Base-by-base conservation (phyloP, 2,797 vertebrate species). In the Argentina silus region DNA sequence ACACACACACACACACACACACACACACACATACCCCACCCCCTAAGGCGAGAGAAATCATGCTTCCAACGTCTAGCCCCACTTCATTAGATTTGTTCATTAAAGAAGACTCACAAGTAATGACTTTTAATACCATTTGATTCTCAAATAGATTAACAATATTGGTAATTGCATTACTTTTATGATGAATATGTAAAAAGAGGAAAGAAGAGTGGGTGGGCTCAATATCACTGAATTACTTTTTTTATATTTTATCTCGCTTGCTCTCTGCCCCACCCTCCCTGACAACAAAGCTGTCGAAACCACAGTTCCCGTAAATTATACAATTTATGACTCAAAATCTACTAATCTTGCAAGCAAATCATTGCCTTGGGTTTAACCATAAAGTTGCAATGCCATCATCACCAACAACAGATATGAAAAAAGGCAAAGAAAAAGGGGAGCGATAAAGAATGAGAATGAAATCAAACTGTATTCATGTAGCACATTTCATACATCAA, bases 41-140 rank as follows among this genome's bases (percentile, higher is more conserved):
- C 84, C 89, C 83, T 68, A 76, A 89, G 84, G 87, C 85, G 81
- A 77, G 67, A 85, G 78, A 87, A 91, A 85, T 88, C 74, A 83
- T 78, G 77, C 85, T 81, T 83, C 85, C 75, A 85, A 86, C 84
- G 81, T 86, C 86, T 85, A 88, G 89, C 81, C 85, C 79, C 90
- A 91, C 88, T 92, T 93, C 91, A 93, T 95, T 93, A 93, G 84
- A 92, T 93, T 86, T 88, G 83, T 92, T 93, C 91, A 93, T 94
- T 93, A 92, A 92, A 93, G 83, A 87, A 79, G 88, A 87, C 86
- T 93, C 89, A 89, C 78, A 81, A 85, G 80, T 93, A 93, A 93
- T 92, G 91, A 90, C 89, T 91, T 92, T 81, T 83, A 87, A 88
- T 88, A 85, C 86, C 84, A 89, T 85, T 88, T 90, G 89, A 93